These are phyloP conservation scores for Tichodroma muraria DNA, from an alignment of 2,113 vertebrate species.

Conservation along the genomic window DNA sequence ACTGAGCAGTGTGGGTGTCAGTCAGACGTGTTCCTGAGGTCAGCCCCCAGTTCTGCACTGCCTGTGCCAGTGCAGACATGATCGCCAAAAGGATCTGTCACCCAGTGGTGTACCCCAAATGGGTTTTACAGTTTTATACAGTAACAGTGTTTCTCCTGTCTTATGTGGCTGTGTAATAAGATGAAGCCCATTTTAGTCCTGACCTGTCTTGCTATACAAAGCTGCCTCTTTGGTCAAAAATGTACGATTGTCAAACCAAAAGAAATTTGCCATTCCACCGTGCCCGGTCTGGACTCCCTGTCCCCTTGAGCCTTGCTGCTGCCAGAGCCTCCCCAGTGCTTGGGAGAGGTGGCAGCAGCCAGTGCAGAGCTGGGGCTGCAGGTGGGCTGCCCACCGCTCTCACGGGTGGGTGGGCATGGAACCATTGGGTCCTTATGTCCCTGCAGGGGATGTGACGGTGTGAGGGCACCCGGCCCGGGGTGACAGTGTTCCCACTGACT, in stretches of 20 bases:
- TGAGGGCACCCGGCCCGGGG: not conserved
- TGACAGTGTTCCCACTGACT: not conserved
- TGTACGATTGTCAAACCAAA: not conserved
- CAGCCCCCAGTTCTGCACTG: not conserved
- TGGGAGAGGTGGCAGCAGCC: not conserved
- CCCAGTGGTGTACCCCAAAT: not conserved
- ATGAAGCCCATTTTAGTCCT: not conserved
- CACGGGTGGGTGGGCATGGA: rapidly evolving
- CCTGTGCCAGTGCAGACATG: rapidly evolving
- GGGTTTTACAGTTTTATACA: not conserved
- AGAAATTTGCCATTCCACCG: rapidly evolving
- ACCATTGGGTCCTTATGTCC: too few relatives aligned
- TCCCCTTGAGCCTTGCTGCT: not conserved
- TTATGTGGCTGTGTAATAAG: not conserved
- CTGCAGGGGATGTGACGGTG: rapidly evolving
- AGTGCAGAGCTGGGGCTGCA: not conserved
- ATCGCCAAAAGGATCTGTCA: not conserved
- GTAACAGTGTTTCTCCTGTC: not conserved
- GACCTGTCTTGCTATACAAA: not conserved
- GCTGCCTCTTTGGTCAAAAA: not conserved
- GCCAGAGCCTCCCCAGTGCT: not conserved
- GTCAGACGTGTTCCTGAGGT: not conserved
- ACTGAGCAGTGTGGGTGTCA: not conserved
- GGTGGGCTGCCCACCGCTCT: rapidly evolving
- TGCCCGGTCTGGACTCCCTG: not conserved